Conservation (phyloP, 1,140 invertebrate species). For the Acromyrmex echinatior region DNA sequence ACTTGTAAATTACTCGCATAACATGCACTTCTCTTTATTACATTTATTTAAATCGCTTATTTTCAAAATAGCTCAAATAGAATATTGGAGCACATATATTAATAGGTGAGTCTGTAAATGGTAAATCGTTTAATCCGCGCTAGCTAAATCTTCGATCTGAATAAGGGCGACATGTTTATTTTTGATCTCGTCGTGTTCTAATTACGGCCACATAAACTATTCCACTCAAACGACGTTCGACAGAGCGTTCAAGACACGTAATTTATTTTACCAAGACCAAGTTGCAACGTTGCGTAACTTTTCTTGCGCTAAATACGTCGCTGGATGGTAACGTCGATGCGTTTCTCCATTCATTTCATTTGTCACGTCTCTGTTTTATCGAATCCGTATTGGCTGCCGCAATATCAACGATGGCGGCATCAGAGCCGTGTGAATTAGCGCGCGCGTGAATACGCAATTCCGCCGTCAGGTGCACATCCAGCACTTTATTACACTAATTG, state of each 20-base stretch:
- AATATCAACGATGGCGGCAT: constrained; percentile 30
- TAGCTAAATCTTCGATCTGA: background rate
- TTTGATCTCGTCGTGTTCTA: background rate
- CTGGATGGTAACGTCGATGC: background rate
- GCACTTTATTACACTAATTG: constrained; percentile 73
- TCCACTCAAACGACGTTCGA: background rate
- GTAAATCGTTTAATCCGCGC: background rate
- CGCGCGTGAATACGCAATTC: constrained; percentile 59
- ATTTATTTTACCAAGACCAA: background rate
- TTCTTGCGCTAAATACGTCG: background rate
- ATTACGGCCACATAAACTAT: background rate
- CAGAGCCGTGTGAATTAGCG: constrained; percentile 42
- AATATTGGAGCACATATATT: background rate
- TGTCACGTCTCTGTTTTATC: constrained; percentile 35
- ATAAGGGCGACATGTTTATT: background rate
- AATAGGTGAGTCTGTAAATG: background rate
- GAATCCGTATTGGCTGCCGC: constrained; percentile 28
- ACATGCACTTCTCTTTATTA: background rate
- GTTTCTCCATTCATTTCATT: constrained; percentile 22
- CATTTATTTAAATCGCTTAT: constrained; percentile 16
- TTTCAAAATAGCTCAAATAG: background rate
- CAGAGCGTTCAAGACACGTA: background rate
- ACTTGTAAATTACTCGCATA: constrained; percentile 23
- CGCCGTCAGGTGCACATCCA: constrained; percentile 54
- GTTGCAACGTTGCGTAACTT: constrained; percentile 1